Evolutionary conservation across 92 coral and sea anemone genomes (phyloP).

Genomic region (Phenganax marumi): DNA sequence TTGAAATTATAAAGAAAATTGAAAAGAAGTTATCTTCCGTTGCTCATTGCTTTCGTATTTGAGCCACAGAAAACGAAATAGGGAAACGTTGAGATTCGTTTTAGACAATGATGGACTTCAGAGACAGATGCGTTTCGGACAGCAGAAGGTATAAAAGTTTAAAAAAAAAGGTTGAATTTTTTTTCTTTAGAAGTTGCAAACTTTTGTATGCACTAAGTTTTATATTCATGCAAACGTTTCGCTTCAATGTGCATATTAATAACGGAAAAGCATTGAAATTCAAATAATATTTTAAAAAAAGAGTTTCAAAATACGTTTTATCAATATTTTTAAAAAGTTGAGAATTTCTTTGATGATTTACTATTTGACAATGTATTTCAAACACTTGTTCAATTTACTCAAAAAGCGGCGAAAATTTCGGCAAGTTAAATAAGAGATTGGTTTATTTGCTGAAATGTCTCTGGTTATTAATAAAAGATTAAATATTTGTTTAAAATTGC

Average conservation of each 20-base stretch:
- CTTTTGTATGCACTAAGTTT: neutral
- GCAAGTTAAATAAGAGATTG: neutral
- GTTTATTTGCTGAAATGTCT: too few relatives aligned
- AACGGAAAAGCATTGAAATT: too few relatives aligned
- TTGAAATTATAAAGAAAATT: neutral
- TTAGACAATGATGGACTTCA: constrained; percentile 11
- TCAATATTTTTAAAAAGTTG: too few relatives aligned
- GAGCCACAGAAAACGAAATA: too few relatives aligned
- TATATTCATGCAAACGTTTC: neutral
- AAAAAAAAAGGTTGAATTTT: neutral
- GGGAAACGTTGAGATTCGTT: neutral
- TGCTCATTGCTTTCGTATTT: too few relatives aligned
- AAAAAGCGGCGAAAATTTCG: neutral
- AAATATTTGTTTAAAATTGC: neutral
- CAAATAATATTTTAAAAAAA: too few relatives aligned
- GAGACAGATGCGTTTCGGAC: constrained; percentile 31
- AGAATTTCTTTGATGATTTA: too few relatives aligned
- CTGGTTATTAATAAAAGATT: neutral
- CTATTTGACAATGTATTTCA: too few relatives aligned
- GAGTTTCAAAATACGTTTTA: too few relatives aligned
- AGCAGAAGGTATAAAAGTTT: constrained; percentile 21
- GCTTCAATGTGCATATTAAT: neutral
- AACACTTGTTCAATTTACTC: neutral
- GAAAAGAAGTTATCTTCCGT: neutral
- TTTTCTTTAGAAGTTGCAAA: neutral